These are phyloP conservation scores for Sarcophaga carnaria DNA, from an alignment of 2,888 invertebrate species.

Conservation along the genomic window DNA sequence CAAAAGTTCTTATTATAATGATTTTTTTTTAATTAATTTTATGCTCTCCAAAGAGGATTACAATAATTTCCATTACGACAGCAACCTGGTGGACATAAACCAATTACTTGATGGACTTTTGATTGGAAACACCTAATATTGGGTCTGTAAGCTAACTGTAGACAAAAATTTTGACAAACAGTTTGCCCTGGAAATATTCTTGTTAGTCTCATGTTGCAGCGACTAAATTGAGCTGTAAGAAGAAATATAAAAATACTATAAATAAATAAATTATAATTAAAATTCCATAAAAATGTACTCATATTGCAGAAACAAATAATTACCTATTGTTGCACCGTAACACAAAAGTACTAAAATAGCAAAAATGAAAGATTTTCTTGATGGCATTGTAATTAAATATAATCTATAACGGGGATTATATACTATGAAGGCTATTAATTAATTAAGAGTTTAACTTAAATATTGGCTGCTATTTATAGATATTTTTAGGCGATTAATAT, in stretches of 20 bases:
- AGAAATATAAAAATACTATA: slow-evolving; percentile 17
- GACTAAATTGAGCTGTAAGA: slow-evolving; percentile 5
- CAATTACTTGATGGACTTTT: not conserved
- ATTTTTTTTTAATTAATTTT: not conserved
- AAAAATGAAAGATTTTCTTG: not conserved
- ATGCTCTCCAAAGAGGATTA: not conserved
- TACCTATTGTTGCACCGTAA: not conserved
- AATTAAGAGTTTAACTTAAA: not conserved
- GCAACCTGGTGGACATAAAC: slow-evolving; percentile 5
- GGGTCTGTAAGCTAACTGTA: not conserved
- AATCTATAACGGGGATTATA: not conserved
- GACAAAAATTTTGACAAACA: slow-evolving; percentile 27
- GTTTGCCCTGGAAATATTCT: not conserved
- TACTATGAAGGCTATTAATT: not conserved
- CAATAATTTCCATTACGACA: slow-evolving; percentile 4
- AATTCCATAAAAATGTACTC: not conserved
- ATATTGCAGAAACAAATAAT: not conserved
- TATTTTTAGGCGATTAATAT: not conserved
- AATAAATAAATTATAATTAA: not conserved
- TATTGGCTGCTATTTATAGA: not conserved
- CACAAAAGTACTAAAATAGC: not conserved
- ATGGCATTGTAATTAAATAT: not conserved
- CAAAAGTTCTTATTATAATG: not conserved
- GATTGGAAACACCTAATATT: slow-evolving; percentile 2
- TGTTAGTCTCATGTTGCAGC: not conserved